These are phyloP conservation scores for Podocnemis expansa DNA, from an alignment of 2,113 vertebrate species.

Conservation along the genomic window DNA sequence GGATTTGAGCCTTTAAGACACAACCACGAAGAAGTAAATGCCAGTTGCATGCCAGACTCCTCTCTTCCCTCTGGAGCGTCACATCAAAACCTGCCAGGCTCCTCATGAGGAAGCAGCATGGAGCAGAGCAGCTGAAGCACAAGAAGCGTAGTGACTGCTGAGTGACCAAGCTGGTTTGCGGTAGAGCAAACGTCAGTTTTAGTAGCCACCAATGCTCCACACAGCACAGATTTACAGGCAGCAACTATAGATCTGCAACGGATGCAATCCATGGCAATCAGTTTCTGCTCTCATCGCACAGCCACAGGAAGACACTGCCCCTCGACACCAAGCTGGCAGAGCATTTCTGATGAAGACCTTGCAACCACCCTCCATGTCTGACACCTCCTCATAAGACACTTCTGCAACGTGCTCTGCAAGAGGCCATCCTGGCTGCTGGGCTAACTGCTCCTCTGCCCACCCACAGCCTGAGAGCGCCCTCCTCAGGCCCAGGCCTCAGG, in stretches of 20 bases:
- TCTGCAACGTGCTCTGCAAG: not conserved
- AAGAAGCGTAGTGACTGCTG: not conserved
- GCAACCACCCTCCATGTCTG: not conserved
- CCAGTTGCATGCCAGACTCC: not conserved
- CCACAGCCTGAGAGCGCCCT: not conserved
- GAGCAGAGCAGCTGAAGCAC: not conserved
- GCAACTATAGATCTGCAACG: not conserved
- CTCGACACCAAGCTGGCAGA: not conserved
- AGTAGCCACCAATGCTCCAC: not conserved
- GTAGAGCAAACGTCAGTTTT: not conserved
- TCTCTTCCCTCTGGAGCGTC: not conserved
- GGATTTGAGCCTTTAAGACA: not conserved
- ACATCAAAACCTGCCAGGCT: not conserved
- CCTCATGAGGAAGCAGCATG: not conserved
- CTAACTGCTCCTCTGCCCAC: not conserved
- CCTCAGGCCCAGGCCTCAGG: not conserved
- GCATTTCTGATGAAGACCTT: not conserved
- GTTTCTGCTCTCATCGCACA: not conserved
- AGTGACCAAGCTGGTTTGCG: not conserved
- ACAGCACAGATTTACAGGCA: not conserved
- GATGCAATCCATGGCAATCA: not conserved
- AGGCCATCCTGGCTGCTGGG: constrained; percentile 1
- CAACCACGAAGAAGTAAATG: not conserved
- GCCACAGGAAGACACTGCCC: constrained; percentile 2
- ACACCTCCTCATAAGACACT: constrained; percentile 10